Conservation (phyloP, 2,888 invertebrate species). For the Ellobium chinense region DNA sequence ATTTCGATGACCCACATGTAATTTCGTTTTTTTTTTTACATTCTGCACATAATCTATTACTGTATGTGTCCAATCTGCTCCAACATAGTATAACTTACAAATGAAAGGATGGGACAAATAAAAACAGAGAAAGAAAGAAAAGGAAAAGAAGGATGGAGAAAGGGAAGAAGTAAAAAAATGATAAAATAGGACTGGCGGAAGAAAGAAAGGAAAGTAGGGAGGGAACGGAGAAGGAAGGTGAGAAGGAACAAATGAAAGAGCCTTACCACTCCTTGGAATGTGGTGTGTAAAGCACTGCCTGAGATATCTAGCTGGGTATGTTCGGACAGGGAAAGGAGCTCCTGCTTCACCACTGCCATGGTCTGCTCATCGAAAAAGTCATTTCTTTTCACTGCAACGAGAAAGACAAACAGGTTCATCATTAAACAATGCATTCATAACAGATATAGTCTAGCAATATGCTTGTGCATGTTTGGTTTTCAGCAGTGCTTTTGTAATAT, state of each 20-base stretch:
- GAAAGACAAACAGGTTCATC: too few relatives aligned
- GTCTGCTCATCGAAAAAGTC: conserved; percentile 95
- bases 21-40: too few relatives aligned
- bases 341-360: conserved; percentile 94
- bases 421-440: too few relatives aligned
- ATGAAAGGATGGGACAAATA: too few relatives aligned
- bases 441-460: too few relatives aligned
- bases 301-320: conserved; percentile 69
- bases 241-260: background rate
- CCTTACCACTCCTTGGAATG: conserved; percentile 41
- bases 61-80: too few relatives aligned
- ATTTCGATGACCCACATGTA: too few relatives aligned
- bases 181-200: background rate
- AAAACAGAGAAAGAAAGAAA: too few relatives aligned
- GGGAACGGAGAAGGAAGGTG: background rate
- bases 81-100: too few relatives aligned
- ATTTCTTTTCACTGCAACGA: conserved; percentile 90
- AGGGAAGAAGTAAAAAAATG: background rate
- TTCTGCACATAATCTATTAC: too few relatives aligned
- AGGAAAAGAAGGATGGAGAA: background rate
- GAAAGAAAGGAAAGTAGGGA: background rate
- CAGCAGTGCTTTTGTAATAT: too few relatives aligned
- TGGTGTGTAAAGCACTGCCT: conserved; percentile 20
- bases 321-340: conserved; percentile 83
- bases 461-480: too few relatives aligned